These are phyloP conservation scores for Aleiodes testaceus DNA, from an alignment of 2,888 invertebrate species.

Conservation along the genomic window DNA sequence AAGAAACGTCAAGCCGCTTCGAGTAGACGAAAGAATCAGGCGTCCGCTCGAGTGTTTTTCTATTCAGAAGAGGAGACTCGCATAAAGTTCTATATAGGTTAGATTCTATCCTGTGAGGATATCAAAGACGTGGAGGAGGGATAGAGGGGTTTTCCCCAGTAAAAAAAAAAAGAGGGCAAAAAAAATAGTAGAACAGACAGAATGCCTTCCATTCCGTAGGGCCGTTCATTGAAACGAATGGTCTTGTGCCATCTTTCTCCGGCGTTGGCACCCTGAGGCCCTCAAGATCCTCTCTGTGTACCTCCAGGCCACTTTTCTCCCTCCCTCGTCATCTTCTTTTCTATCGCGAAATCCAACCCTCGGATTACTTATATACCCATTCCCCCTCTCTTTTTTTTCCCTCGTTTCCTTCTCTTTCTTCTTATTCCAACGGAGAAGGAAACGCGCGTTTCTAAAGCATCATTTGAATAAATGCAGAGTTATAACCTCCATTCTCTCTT, in stretches of 20 bases:
- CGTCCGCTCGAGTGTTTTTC: constrained; percentile 69
- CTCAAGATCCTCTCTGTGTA: constrained; percentile 42
- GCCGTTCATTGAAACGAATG: constrained; percentile 70
- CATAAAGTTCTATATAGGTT: constrained; percentile 65
- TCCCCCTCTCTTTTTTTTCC: constrained; percentile 32
- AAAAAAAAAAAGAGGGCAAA: constrained; percentile 25
- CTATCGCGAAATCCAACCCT: constrained; percentile 33
- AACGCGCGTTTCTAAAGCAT: constrained; percentile 65
- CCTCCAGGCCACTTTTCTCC: constrained; percentile 41
- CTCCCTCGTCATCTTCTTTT: constrained; percentile 50
- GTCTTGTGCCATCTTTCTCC: constrained; percentile 59
- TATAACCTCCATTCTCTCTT: constrained; percentile 56
- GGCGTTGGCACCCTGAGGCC: constrained; percentile 38
- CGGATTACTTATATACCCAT: constrained; percentile 50
- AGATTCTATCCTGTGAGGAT: constrained; percentile 53
- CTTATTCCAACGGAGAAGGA: constrained; percentile 62
- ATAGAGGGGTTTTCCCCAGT: constrained; percentile 43
- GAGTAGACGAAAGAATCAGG: constrained; percentile 51
- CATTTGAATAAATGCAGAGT: constrained; percentile 70
- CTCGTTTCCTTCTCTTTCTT: constrained; percentile 44
- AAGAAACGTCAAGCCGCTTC: constrained; percentile 43
- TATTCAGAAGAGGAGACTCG: constrained; percentile 63
- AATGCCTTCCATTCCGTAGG: constrained; percentile 58
- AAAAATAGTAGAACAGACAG: constrained; percentile 46
- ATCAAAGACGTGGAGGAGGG: constrained; percentile 56